phyloP scores from a whole-genome alignment of 1,140 invertebrate species.

The Lordiphosa collinella region DNA sequence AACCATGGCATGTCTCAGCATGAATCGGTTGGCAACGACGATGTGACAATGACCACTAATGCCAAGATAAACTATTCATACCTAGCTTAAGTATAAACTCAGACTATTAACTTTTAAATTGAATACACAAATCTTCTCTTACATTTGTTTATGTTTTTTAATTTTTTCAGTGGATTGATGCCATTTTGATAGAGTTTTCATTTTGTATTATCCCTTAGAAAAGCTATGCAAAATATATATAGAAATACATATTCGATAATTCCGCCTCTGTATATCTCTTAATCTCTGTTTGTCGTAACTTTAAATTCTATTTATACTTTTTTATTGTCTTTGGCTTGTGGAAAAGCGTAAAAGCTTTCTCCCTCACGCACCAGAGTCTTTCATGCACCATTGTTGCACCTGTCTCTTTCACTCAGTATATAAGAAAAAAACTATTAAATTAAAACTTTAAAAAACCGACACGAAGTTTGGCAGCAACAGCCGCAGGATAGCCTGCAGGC shows the following conservation, averaged over 20 bases:
- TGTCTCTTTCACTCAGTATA: neutral
- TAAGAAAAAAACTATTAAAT: slow-evolving; percentile 24
- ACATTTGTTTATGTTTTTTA: slow-evolving; percentile 13
- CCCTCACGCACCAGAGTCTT: neutral
- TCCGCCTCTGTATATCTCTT: neutral
- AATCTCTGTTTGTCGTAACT: neutral
- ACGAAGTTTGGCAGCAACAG: slow-evolving; percentile 24
- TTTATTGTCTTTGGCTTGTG: slow-evolving; percentile 3
- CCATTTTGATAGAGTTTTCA: neutral
- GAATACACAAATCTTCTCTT: no score
- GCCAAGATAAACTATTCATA: no score
- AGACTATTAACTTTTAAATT: no score
- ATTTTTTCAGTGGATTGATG: slow-evolving; percentile 24
- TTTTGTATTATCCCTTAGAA: neutral
- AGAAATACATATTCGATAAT: neutral
- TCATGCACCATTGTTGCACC: neutral
- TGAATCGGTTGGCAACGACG: no score
- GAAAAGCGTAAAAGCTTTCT: slow-evolving; percentile 8
- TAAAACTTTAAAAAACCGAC: slow-evolving; percentile 2
- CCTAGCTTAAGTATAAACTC: no score
- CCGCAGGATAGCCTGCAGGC: slow-evolving; percentile 21
- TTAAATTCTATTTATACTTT: neutral
- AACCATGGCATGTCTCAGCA: no score
- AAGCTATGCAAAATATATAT: neutral
- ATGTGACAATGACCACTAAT: no score